Evolutionary conservation across 1,140 invertebrate species (phyloP), one percentile per base, ranked within the genome.

Genomic region (Nymphalis io): DNA sequence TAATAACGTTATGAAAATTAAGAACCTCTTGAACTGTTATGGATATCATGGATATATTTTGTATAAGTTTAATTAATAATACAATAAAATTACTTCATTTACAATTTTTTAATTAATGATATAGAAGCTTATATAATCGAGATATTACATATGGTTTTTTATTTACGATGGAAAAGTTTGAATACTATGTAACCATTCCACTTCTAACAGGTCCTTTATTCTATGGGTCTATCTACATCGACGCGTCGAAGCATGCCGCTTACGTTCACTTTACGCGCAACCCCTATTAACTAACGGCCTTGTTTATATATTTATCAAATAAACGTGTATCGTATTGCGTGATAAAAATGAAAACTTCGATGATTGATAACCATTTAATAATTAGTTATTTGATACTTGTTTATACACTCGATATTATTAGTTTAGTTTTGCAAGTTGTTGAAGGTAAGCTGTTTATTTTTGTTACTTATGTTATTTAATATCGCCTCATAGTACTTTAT

Each of bases 191-290:
- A 21, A 10, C 8, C 21, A 53, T 53, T 1, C 13, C 21, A 55
- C 13, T 55, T 55, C 21, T 27, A 27, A 2, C 6, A 15, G n/a
- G 6, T 23, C 6, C 51, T 15, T 55, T 55, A 13, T 68, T 68
- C 46, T 64, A 21, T 15, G 62, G 18, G 27, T 33, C 20, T 67
- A 72, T 88, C 84, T 79, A 64, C 75, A 86, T 88, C 85, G 76
- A 79, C 62, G 79, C 83, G 79, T 55, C 82, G 81, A 73, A 81
- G 76, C 86, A 79, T 88, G 76, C 59, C 70, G 68, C 57, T 82
- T 84, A 84, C 88, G 84, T 90, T 90, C 85, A 88, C 87, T 89
- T 86, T 70, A 66, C 79, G 73, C 68, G 74, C 77, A 82, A 85
- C 81, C 84, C 83, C 74, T 80, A 61, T 83, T 83, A 82, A 70